A percentile compares a stretch with the other conserved stretches of the same genome.
phyloP scores from a whole-genome alignment of 2,888 invertebrate genomes.

The Cantharis rustica region DNA sequence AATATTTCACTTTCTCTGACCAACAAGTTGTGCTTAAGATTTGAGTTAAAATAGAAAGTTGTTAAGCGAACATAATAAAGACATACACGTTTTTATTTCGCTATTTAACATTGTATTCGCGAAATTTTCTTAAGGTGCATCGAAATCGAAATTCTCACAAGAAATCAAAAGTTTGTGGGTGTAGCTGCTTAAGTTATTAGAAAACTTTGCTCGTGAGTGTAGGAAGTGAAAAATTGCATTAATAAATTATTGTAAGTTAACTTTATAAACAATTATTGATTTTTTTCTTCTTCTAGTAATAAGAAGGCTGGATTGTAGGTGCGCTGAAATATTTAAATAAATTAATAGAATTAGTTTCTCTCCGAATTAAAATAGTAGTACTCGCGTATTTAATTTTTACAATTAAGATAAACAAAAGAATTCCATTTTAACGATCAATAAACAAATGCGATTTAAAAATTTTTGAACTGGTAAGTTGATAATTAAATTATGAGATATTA shows the following conservation, averaged over 20 bases:
- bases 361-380: too few relatives aligned
- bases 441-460: not conserved
- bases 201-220: not conserved
- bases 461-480: not conserved
- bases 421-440: not conserved
- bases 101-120: not conserved
- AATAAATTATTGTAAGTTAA: not conserved
- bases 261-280: not conserved
- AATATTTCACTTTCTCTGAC: constrained; percentile 19
- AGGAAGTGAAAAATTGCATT: not conserved
- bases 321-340: not conserved
- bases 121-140: not conserved
- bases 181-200: not conserved
- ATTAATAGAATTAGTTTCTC: not conserved
- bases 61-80: constrained; percentile 3
- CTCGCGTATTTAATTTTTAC: too few relatives aligned
- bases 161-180: not conserved
- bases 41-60: constrained; percentile 14
- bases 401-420: not conserved
- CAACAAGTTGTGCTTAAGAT: constrained; percentile 10
- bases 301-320: not conserved
- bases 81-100: not conserved
- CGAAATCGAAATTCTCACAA: not conserved
- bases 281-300: not conserved
- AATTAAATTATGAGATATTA: not conserved